A percentile compares a stretch with the other conserved stretches of the same genome.
Evolutionary conservation across 1,140 invertebrate species (phyloP).

Genomic region (Dinoponera quadriceps): DNA sequence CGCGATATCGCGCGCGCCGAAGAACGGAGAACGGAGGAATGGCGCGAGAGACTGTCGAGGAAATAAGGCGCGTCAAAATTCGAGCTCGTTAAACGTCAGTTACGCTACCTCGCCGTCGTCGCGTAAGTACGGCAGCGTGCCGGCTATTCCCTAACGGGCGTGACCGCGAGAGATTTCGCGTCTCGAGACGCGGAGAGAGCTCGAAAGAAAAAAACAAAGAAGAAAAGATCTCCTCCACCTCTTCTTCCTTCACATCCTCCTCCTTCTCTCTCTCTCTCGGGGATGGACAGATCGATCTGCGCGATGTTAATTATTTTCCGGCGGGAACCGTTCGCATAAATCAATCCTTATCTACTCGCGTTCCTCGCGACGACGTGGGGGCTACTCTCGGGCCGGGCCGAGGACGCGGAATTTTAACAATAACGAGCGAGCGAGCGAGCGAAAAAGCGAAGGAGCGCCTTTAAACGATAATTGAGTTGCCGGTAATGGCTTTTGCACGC

Average conservation of each 20-base stretch:
- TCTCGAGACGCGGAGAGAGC: conserved; percentile 11
- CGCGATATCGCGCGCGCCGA: background rate
- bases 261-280: background rate
- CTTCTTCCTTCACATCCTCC: background rate
- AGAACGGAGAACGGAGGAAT: too few species aligned
- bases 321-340: conserved; percentile 46
- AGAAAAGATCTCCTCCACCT: background rate
- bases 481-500: conserved; percentile 59
- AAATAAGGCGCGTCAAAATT: conserved; percentile 45
- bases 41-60: background rate
- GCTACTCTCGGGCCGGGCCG: background rate
- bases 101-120: background rate
- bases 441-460: background rate
- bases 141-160: conserved; percentile 34
- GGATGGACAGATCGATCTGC: conserved; percentile 38
- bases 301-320: conserved; percentile 58
- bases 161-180: conserved; percentile 26
- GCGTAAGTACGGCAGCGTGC: conserved; percentile 27
- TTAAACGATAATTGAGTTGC: conserved; percentile 67
- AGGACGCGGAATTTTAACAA: conserved; percentile 48
- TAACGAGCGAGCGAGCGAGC: conserved; percentile 18
- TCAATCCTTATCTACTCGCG: conserved; percentile 44
- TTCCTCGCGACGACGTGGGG: conserved; percentile 6
- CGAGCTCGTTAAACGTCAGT: conserved; percentile 46
- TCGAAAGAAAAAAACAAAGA: background rate